phyloP scores from a whole-genome alignment of 2,888 invertebrate species.

The Athripsodes cinereus region DNA sequence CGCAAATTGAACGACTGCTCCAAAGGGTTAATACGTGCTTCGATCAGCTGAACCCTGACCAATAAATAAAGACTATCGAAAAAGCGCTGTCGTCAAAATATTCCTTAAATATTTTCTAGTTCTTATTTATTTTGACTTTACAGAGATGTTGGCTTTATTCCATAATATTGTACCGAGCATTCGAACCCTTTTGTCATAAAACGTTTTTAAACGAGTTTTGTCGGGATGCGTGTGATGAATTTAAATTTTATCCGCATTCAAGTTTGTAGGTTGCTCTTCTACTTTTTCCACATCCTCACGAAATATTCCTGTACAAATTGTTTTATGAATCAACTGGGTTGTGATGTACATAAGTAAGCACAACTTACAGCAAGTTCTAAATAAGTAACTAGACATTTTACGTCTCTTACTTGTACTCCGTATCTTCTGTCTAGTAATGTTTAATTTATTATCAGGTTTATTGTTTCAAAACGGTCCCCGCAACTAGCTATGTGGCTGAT shows the following conservation, averaged over 20 bases:
- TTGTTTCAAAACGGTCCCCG: no score
- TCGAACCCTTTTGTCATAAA: background rate
- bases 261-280: no score
- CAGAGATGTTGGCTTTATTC: background rate
- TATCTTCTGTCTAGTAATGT: no score
- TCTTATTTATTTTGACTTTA: background rate
- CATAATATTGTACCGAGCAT: background rate
- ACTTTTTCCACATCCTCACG: no score
- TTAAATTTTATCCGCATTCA: background rate
- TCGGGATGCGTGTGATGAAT: background rate
- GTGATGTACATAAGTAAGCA: no score
- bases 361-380: no score
- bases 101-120: background rate
- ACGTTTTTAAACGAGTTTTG: slow-evolving; percentile 2
- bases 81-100: background rate
- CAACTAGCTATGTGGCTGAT: no score
- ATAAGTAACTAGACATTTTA: no score
- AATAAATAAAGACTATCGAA: background rate
- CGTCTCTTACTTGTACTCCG: no score
- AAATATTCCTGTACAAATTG: no score
- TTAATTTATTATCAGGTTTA: no score
- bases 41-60: background rate
- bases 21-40: background rate
- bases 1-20: background rate
- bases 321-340: no score